Evolutionary conservation across 1,140 invertebrate species (phyloP).

Genomic region (Pollicipes pollicipes): DNA sequence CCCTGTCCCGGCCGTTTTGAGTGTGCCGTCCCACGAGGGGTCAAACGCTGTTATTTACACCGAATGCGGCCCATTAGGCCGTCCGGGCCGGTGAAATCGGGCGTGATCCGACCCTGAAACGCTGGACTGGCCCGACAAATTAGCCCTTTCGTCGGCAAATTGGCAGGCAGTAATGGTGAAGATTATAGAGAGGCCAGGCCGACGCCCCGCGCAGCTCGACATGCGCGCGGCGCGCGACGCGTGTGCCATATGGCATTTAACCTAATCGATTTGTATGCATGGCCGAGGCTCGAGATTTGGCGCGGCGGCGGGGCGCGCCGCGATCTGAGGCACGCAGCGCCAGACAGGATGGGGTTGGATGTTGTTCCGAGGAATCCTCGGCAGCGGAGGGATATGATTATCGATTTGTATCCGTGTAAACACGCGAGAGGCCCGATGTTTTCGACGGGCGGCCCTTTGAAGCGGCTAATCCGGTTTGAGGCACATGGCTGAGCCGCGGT

Average conservation of each 20-base stretch:
- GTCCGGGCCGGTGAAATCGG: not conserved
- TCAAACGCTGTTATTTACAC: not conserved
- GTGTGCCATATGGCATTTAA: constrained; percentile 1
- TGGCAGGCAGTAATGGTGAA: not conserved
- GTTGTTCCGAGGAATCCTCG: not conserved
- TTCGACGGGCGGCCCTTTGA: not conserved
- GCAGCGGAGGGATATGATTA: not conserved
- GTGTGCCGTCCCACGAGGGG: not conserved
- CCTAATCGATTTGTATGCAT: not conserved
- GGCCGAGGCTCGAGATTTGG: not conserved
- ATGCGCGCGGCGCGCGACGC: not conserved
- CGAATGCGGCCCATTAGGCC: not conserved
- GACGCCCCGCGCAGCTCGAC: not conserved
- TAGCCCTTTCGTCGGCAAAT: not conserved
- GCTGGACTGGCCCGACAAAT: not conserved
- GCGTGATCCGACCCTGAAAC: not conserved
- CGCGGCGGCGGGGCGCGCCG: too few species aligned
- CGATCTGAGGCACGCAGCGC: not conserved
- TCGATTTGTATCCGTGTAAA: not conserved
- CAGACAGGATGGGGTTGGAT: not conserved
- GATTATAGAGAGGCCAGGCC: not conserved
- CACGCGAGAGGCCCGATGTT: not conserved
- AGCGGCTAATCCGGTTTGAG: not conserved
- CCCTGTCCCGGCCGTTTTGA: not conserved
- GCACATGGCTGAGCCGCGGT: not conserved